These are phyloP conservation scores for Drosophila nr. fundita DNA, from an alignment of 2,888 invertebrate species.

Conservation along the genomic window DNA sequence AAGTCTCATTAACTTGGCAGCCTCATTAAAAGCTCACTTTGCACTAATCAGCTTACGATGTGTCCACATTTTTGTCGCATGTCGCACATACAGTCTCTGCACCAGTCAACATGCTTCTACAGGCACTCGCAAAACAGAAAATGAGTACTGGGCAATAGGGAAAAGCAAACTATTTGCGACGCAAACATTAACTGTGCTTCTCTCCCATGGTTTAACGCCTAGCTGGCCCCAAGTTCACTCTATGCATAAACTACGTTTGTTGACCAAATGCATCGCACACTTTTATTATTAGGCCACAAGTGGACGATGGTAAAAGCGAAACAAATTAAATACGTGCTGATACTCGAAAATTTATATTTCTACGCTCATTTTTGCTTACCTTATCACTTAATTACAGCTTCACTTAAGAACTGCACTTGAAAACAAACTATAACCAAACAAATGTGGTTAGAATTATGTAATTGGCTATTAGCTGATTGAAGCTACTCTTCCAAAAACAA, in stretches of 20 bases:
- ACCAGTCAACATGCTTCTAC: constrained; percentile 8
- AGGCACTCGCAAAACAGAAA: constrained; percentile 7
- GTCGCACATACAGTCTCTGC: constrained; percentile 20
- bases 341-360: neutral
- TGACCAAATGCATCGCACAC: constrained; percentile 13
- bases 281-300: constrained; percentile 8
- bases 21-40: constrained; percentile 45
- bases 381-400: neutral
- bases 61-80: constrained; percentile 40
- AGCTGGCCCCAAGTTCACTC: neutral
- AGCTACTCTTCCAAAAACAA: neutral
- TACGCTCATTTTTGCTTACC: neutral
- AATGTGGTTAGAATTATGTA: neutral
- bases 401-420: neutral
- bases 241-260: constrained; percentile 1
- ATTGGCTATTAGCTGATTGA: neutral
- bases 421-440: neutral
- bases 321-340: neutral
- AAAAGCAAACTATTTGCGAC: constrained; percentile 52
- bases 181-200: constrained; percentile 30
- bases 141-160: neutral
- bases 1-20: constrained; percentile 42
- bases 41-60: constrained; percentile 71
- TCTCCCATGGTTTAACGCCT: neutral
- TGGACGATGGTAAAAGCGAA: neutral